Percentiles rank a stretch among this genome's conserved stretches.
These are phyloP conservation scores for Anhinga rufa DNA, from an alignment of 2,113 vertebrate species.

Conservation along the genomic window DNA sequence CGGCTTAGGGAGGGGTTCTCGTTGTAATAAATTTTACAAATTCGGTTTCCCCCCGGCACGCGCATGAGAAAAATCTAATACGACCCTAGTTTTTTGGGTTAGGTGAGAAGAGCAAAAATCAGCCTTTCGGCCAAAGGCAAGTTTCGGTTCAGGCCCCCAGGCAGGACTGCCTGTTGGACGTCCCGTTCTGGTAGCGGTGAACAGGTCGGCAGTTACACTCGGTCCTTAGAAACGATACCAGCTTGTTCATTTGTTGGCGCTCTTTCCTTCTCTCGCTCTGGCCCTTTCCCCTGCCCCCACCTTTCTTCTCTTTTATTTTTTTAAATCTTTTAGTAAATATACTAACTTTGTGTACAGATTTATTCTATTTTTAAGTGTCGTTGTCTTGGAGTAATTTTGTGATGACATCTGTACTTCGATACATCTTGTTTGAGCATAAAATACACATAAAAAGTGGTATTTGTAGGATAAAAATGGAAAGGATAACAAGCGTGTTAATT, in stretches of 20 bases:
- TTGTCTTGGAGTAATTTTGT: neutral
- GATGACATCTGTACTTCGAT: neutral
- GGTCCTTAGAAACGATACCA: neutral
- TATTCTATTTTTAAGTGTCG: neutral
- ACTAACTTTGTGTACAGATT: neutral
- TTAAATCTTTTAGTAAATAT: neutral
- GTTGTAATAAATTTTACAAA: neutral
- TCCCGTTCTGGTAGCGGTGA: no score
- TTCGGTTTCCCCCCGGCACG: neutral
- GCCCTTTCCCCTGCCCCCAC: neutral
- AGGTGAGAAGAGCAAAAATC: neutral
- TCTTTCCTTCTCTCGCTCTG: no score
- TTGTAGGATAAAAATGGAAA: neutral
- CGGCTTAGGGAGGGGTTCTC: neutral
- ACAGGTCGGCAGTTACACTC: neutral
- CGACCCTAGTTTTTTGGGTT: neutral
- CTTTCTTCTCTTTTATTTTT: neutral
- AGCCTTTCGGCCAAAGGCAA: neutral
- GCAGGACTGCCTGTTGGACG: no score
- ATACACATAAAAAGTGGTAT: neutral
- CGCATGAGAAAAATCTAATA: neutral
- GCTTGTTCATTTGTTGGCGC: neutral
- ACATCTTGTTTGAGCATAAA: neutral
- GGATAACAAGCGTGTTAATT: neutral
- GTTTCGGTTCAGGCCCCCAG: neutral